Conservation (phyloP, 1,140 invertebrate species). For the Pinna nobilis region DNA sequence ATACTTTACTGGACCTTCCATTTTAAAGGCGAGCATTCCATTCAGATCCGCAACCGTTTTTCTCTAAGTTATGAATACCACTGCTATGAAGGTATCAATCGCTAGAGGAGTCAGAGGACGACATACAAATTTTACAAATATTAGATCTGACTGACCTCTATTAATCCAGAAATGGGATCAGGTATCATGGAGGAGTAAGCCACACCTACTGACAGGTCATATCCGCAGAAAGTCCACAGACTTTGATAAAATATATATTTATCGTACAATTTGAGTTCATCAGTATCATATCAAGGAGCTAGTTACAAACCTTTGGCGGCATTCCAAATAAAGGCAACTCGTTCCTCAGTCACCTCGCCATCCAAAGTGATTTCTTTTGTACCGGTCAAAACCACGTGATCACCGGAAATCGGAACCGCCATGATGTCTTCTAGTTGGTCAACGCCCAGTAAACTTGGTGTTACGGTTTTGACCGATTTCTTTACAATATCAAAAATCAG, state of each 20-base stretch:
- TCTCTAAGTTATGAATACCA: too few species aligned
- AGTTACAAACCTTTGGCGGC: not conserved
- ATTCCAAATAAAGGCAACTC: slow-evolving; percentile 10
- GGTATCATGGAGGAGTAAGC: not conserved
- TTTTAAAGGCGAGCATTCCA: too few species aligned
- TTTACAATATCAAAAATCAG: slow-evolving; percentile 10
- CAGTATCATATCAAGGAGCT: not conserved
- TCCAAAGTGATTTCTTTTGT: not conserved
- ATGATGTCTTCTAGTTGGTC: slow-evolving; percentile 1
- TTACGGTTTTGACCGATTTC: not conserved
- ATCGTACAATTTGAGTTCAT: not conserved
- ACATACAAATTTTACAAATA: not conserved
- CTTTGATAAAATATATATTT: too few species aligned
- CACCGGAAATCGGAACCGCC: not conserved
- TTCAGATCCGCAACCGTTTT: too few species aligned
- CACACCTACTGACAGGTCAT: too few species aligned
- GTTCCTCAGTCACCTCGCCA: not conserved
- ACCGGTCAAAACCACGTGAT: slow-evolving; percentile 5
- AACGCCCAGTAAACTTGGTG: not conserved
- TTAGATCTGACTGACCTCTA: not conserved
- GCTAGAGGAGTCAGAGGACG: too few species aligned
- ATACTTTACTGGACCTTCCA: too few species aligned
- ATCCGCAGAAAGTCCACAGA: too few species aligned
- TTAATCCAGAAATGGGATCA: not conserved
- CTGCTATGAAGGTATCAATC: too few species aligned